Evolutionary conservation across 2,888 invertebrate species (phyloP), one percentile per base, ranked within the genome.

Genomic region (Xestia c-nigrum): DNA sequence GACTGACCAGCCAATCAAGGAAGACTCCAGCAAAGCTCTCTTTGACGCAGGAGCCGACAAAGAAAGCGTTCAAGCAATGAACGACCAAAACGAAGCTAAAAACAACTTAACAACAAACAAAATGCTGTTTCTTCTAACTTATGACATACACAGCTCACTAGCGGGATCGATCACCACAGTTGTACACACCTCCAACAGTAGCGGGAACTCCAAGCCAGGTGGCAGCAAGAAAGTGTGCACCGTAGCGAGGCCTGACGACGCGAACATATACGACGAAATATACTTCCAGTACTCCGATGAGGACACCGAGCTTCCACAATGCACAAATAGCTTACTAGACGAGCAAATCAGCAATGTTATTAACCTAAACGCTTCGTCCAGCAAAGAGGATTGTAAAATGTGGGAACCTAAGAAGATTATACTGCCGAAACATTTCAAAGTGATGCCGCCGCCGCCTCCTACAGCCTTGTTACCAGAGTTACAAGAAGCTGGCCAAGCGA

Each of bases 21-120:
- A 95, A 40, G 95, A 96, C 83, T 93, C 93, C 10, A 95, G 95
- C 83, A 96, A 96, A 91, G 95, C 94, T 0, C 91, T 96, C 12
- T 96, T 96, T 80, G 95, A 96, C 77, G 93, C 94, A 0, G 94
- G 94, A n/a, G 92, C 91, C 2, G 94, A 95, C 80, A 92, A 93
- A 76, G 96, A 96, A 83, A 95, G 92, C 75, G 98, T 98, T 14
- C 97, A 98, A 87, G 98, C 98, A 21, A 98, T 98, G 97, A 98
- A 98, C 92, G 98, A 98, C 91, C 97, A 98, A 77, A 98, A 98
- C 90, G 97, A 98, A 93, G 98, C 97, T 0, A 97, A 97, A 79
- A 97, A 96, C 89, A 96, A 95, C 83, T 84, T 94, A 55, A 88
- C 92, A 2, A 91, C 93, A 73, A 95, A 95, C 83, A 96, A 94